Conservation (phyloP, 2,113 vertebrate genomes). For the Heterotilapia buettikoferi region DNA sequence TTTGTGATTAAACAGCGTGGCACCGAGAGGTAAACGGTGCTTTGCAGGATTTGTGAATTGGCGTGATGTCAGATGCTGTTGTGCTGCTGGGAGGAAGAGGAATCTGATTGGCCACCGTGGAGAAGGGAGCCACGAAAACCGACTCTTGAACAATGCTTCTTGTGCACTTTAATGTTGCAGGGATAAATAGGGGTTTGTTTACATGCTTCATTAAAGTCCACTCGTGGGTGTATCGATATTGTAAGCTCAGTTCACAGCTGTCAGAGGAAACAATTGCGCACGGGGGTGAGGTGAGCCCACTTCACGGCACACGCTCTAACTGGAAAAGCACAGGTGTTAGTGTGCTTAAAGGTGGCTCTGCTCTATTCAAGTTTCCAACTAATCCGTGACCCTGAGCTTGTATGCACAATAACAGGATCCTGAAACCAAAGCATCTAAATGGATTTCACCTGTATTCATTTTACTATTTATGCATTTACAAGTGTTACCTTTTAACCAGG, state of each 20-base stretch:
- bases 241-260: neutral
- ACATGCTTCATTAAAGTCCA: neutral
- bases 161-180: neutral
- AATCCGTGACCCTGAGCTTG: neutral
- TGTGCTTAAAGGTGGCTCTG: neutral
- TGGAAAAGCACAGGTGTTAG: neutral
- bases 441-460: neutral
- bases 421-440: neutral
- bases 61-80: neutral
- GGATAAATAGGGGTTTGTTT: neutral
- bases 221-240: neutral
- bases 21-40: neutral
- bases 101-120: constrained; percentile 1
- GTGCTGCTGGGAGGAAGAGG: neutral
- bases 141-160: neutral
- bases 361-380: neutral
- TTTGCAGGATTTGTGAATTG: neutral
- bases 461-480: neutral
- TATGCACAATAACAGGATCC: neutral
- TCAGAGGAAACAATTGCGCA: neutral
- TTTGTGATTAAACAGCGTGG: neutral
- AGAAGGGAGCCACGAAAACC: neutral
- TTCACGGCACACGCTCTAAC: neutral
- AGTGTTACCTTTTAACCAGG: neutral
- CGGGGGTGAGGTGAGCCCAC: neutral